Conservation (phyloP, 2,888 invertebrate species). For the Drosophila eohydei region DNA sequence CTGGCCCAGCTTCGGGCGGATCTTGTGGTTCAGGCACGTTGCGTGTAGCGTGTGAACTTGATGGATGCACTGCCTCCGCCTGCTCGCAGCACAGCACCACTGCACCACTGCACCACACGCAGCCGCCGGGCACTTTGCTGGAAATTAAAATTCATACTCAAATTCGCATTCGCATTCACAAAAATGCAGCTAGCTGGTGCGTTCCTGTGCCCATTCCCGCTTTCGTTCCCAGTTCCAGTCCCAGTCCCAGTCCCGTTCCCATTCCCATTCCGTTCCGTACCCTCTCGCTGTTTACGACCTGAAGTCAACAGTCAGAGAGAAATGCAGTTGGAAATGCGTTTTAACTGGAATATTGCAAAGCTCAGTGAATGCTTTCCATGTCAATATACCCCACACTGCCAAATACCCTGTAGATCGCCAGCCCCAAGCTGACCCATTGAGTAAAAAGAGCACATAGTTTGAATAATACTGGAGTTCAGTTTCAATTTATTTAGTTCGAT, state of each 20-base stretch:
- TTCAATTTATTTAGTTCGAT: slow-evolving; percentile 5
- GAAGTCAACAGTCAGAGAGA: slow-evolving; percentile 17
- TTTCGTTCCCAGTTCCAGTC: neutral
- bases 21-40: slow-evolving; percentile 30
- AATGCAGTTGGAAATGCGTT: slow-evolving; percentile 20
- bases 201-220: neutral
- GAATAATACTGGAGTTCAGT: slow-evolving; percentile 10
- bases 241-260: neutral
- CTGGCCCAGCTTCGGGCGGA: slow-evolving; percentile 9
- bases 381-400: neutral
- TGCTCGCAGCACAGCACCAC: slow-evolving; percentile 13
- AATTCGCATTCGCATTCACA: slow-evolving; percentile 26
- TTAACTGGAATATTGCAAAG: neutral
- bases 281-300: too few species aligned
- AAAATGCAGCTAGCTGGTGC: slow-evolving; percentile 28
- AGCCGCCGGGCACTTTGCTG: slow-evolving; percentile 64
- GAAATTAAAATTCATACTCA: slow-evolving; percentile 61
- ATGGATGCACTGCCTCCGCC: slow-evolving; percentile 74
- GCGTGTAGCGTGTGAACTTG: slow-evolving; percentile 75
- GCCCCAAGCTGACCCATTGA: too few species aligned
- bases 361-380: neutral
- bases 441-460: neutral
- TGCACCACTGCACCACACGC: slow-evolving; percentile 21
- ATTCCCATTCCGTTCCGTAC: neutral
- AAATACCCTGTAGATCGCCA: neutral